These are phyloP conservation scores for Diloba caeruleocephala DNA, from an alignment of 2,888 invertebrate genomes.

Conservation along the genomic window DNA sequence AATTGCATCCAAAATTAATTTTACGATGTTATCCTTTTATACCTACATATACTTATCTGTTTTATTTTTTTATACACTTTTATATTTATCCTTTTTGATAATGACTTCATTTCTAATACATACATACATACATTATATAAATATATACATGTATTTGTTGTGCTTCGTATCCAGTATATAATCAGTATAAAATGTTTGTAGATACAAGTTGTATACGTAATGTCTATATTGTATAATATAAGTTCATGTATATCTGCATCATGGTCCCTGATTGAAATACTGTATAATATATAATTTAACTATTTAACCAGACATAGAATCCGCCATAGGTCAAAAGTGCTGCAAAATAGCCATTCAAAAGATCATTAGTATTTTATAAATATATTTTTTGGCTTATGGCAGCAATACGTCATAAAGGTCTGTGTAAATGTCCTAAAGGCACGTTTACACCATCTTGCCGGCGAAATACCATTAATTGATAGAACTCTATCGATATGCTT, in stretches of 20 bases:
- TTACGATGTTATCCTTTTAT: conserved; percentile 9
- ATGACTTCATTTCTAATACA: too few species aligned
- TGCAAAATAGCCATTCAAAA: conserved; percentile 26
- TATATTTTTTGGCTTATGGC: conserved; percentile 40
- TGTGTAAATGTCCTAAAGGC: conserved; percentile 53
- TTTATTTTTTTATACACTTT: background rate
- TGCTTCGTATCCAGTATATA: conserved; percentile 29
- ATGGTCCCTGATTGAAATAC: conserved; percentile 68
- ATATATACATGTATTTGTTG: conserved; percentile 36
- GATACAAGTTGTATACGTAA: conserved; percentile 44
- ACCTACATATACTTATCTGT: conserved; percentile 5
- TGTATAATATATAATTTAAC: conserved; percentile 52
- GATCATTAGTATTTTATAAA: conserved; percentile 15
- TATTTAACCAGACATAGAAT: conserved; percentile 31
- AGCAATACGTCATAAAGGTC: conserved; percentile 35
- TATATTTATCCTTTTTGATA: conserved; percentile 16
- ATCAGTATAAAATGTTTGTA: conserved; percentile 43
- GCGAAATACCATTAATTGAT: conserved; percentile 54
- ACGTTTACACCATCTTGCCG: conserved; percentile 55
- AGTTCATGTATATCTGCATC: conserved; percentile 53
- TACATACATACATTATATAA: conserved; percentile 39
- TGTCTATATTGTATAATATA: conserved; percentile 48
- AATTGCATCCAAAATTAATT: conserved; percentile 22
- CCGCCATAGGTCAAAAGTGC: conserved; percentile 29
- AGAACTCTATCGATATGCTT: conserved; percentile 54